Conservation (phyloP, 2,797 vertebrate genomes). For the Leptoclinus maculatus region DNA sequence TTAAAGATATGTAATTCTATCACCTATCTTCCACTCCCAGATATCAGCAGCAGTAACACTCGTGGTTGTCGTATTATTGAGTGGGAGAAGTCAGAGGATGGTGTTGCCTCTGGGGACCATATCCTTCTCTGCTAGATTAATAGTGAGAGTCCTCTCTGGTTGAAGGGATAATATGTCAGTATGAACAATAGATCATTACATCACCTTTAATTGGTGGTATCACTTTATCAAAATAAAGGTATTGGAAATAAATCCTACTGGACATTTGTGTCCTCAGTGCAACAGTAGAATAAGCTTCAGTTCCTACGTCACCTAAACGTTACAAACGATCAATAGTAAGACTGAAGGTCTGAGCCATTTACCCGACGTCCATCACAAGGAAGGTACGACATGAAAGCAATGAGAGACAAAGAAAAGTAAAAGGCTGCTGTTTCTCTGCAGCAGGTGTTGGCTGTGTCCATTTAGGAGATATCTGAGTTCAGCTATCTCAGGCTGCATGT, state of each 20-base stretch:
- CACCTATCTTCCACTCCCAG: too few relatives aligned
- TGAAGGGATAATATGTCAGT: neutral
- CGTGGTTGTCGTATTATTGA: neutral
- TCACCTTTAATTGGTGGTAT: neutral
- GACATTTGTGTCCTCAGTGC: too few relatives aligned
- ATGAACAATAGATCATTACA: neutral
- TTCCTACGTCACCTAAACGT: too few relatives aligned
- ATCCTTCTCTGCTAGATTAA: neutral
- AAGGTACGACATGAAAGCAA: too few relatives aligned
- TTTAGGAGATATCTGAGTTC: too few relatives aligned
- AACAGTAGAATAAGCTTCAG: too few relatives aligned
- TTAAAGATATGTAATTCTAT: neutral
- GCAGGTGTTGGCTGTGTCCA: too few relatives aligned
- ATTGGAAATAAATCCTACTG: neutral
- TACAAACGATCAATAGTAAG: too few relatives aligned
- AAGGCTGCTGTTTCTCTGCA: too few relatives aligned
- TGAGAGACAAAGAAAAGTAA: neutral
- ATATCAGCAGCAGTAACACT: neutral
- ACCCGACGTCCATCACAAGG: too few relatives aligned
- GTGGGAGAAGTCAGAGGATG: neutral
- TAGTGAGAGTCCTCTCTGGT: neutral
- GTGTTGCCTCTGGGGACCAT: neutral
- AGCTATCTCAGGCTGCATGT: too few relatives aligned
- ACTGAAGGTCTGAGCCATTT: too few relatives aligned
- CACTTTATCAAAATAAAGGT: neutral